Percentiles rank a stretch among this genome's conserved stretches.
Evolutionary conservation across 2,888 invertebrate species (phyloP).

Genomic region (Trissonchulus latispiculum): DNA sequence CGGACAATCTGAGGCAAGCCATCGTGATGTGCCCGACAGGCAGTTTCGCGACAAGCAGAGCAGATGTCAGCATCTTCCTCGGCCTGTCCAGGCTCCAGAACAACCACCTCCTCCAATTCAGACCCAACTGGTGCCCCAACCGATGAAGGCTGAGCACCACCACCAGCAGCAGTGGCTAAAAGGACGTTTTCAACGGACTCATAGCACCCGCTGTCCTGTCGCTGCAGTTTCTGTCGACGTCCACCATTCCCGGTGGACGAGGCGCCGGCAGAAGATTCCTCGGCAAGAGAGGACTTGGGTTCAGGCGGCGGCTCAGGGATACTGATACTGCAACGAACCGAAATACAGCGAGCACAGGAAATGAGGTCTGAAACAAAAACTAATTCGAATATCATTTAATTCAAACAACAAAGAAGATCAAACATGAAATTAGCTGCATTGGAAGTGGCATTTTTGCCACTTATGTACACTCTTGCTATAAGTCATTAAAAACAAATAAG

Average conservation of each 20-base stretch:
- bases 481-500: no score
- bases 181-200: background rate
- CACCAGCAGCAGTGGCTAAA: background rate
- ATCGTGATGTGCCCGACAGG: background rate
- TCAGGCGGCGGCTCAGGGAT: conserved; percentile 25
- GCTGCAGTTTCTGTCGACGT: background rate
- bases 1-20: conserved; percentile 20
- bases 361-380: conserved; percentile 57
- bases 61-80: conserved; percentile 14
- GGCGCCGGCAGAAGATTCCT: background rate
- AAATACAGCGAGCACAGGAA: conserved; percentile 79
- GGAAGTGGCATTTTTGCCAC: no score
- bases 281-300: background rate
- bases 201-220: background rate
- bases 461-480: no score
- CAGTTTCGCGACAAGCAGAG: conserved; percentile 13
- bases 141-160: background rate
- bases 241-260: background rate
- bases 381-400: no score
- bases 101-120: background rate
- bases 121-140: no score
- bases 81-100: background rate
- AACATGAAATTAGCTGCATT: no score
- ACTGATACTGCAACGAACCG: conserved; percentile 51
- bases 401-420: no score